Conservation (phyloP, 2,113 vertebrate genomes). For the Hymenochirus boettgeri region DNA sequence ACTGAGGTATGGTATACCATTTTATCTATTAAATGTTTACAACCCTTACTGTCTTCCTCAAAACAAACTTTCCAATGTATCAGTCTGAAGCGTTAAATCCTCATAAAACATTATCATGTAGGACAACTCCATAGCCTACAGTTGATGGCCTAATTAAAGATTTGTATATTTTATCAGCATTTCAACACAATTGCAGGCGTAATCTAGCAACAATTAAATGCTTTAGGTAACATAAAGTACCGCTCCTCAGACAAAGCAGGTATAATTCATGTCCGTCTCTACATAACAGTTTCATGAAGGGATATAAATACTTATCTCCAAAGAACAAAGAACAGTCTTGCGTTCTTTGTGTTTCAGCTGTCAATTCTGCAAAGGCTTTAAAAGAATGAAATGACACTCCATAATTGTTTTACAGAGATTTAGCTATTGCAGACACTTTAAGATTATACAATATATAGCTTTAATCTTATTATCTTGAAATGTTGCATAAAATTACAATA, state of each 20-base stretch:
- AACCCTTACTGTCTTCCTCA: too few relatives aligned
- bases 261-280: constrained; percentile 16
- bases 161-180: constrained; percentile 23
- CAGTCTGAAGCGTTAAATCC: neutral
- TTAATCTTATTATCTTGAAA: constrained; percentile 29
- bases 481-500: constrained; percentile 15
- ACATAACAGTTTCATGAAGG: constrained; percentile 17
- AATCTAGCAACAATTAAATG: constrained; percentile 22
- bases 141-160: constrained; percentile 8
- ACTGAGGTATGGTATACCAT: too few relatives aligned
- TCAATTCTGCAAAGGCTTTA: constrained; percentile 11
- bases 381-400: constrained; percentile 20
- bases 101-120: neutral
- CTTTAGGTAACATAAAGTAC: constrained; percentile 13
- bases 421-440: constrained; percentile 22
- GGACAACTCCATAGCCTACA: neutral
- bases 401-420: constrained; percentile 31
- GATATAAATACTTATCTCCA: constrained; percentile 39
- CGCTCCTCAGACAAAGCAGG: constrained; percentile 5
- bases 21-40: too few relatives aligned
- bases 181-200: constrained; percentile 1
- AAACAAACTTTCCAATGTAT: too few relatives aligned
- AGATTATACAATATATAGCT: constrained; percentile 31
- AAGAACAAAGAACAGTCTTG: constrained; percentile 38
- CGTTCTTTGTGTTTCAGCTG: constrained; percentile 24